Evolutionary conservation across 1,140 invertebrate genomes (phyloP).

Genomic region (Drosophila erecta): DNA sequence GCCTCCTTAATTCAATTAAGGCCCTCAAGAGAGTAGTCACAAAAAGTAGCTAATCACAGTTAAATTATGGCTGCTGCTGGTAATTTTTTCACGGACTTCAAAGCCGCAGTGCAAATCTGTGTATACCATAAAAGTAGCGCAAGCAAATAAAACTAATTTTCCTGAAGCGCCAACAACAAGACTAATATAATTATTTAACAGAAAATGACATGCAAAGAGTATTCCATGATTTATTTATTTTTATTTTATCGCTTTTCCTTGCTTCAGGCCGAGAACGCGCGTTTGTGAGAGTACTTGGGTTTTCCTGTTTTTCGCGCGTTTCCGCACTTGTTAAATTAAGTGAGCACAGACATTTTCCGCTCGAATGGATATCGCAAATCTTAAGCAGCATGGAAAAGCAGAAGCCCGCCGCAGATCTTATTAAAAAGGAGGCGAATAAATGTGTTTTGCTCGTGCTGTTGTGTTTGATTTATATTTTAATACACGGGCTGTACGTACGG

Average conservation of each 20-base stretch:
- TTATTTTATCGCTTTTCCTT: background rate
- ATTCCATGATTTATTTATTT: slow-evolving; percentile 3
- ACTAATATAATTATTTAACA: too few relatives aligned
- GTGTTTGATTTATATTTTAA: slow-evolving; percentile 27
- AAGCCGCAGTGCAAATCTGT: too few relatives aligned
- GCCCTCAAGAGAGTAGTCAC: too few relatives aligned
- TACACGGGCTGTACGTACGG: background rate
- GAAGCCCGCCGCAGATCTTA: slow-evolving; percentile 28
- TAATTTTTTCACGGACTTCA: too few relatives aligned
- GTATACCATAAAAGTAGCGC: too few relatives aligned
- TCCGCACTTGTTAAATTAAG: slow-evolving; percentile 54
- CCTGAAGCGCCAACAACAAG: too few relatives aligned
- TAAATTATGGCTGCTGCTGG: too few relatives aligned
- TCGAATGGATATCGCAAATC: slow-evolving; percentile 63
- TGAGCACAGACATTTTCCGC: slow-evolving; percentile 63
- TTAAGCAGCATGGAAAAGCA: slow-evolving; percentile 17
- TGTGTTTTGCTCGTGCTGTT: slow-evolving; percentile 13
- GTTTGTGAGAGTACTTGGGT: background rate
- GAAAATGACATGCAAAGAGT: background rate
- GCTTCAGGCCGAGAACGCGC: background rate
- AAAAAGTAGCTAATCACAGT: too few relatives aligned
- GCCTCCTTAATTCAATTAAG: too few relatives aligned
- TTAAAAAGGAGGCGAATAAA: slow-evolving; percentile 32
- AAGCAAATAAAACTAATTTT: too few relatives aligned
- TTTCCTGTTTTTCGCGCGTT: slow-evolving; percentile 33